Percentiles rank a stretch among this genome's conserved stretches.
phyloP scores from a whole-genome alignment of 2,888 invertebrate species.

The Cylindroiulus punctatus region DNA sequence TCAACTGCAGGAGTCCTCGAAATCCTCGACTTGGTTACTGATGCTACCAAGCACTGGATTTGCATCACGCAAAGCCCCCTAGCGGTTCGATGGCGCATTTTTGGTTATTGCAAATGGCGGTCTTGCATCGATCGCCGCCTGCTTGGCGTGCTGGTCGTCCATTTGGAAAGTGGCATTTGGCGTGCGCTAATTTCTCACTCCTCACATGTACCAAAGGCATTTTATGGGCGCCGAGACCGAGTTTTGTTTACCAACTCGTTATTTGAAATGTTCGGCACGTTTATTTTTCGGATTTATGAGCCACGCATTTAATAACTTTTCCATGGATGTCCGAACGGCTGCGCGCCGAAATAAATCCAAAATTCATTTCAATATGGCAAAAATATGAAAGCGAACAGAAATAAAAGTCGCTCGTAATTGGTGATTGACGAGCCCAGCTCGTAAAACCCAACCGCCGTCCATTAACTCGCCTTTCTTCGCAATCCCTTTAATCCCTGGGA shows the following conservation, averaged over 20 bases:
- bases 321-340: conserved; percentile 11
- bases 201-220: neutral
- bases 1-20: no score
- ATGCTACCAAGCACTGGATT: no score
- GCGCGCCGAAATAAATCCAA: neutral
- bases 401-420: neutral
- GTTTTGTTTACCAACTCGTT: conserved; percentile 18
- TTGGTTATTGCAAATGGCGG: neutral
- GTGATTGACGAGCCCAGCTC: neutral
- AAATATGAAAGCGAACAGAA: conserved; percentile 10
- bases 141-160: neutral
- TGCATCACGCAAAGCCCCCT: no score
- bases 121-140: neutral
- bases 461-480: neutral
- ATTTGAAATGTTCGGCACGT: conserved; percentile 18
- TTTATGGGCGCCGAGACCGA: neutral
- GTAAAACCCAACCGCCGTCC: conserved; percentile 10
- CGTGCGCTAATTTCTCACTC: conserved; percentile 10
- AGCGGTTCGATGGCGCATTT: no score
- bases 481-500: conserved; percentile 10
- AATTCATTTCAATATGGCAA: conserved; percentile 5
- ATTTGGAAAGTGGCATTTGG: neutral
- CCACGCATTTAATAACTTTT: neutral
- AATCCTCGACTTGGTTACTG: no score
- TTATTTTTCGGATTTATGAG: conserved; percentile 2